Base-by-base conservation (phyloP, 1,140 invertebrate species). In the Megalonaias nervosa region DNA sequence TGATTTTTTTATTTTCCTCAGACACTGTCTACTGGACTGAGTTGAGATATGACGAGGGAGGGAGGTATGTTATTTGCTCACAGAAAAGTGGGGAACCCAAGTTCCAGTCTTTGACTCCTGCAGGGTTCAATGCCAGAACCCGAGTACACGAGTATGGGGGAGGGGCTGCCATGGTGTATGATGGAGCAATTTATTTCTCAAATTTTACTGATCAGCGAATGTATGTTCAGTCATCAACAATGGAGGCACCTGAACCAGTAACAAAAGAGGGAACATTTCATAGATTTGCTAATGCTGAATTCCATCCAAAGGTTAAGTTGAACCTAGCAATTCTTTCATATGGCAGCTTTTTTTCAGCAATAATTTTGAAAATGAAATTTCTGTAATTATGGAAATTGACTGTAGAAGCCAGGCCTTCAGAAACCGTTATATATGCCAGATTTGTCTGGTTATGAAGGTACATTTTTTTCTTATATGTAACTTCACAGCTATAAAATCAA, bases 91-190 rank as follows among this genome's bases (percentile, higher is more conserved):
- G 69, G 2, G 71, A 81, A 9, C 74, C 71, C 11, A 70, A 81
- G 15, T 74, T 78, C 23, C 72, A 71, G 31, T 31, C 81, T 16
- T 90, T 85, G 88, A 90, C 90, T 21, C 88, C 89, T 4, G 59
- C 81, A 58, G 85, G 80, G n/a, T 89, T 89, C 75, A 89, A 84
- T 80, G 85, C 85, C 15, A 73, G 87, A 14, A 89, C 85, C 16
- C 81, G 81, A 67, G 91, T 92, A 48, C 91, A 92, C 84, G 91
- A 92, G 67, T 92, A 92, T 81, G 91, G 91, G 58, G 91, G 90
- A 11, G 91, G 90, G 26, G 88, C 87, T 14, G 85, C 89, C 55
- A 85, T 85, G 80, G 85, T 90, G 1, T 77, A 88, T 75, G 71
- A 85, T 68, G 85, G 84, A 21, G 75, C 65, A 0, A 74, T 90